Conservation (phyloP, 1,140 invertebrate genomes). For the Temnothorax nylanderi region DNA sequence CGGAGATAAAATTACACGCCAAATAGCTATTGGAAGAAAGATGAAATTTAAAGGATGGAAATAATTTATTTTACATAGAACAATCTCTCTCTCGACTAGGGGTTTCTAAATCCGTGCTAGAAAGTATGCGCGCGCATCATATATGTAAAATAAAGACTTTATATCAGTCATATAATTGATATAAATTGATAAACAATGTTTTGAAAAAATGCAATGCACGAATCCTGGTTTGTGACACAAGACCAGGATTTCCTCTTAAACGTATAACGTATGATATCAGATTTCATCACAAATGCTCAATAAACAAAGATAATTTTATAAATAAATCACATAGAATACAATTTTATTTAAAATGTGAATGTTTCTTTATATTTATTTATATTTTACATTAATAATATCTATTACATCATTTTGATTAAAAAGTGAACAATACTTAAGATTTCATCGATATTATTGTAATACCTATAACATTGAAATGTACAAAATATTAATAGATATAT, state of each 20-base stretch:
- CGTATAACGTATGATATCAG: neutral
- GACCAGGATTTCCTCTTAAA: neutral
- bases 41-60: neutral
- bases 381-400: no score
- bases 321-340: no score
- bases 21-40: neutral
- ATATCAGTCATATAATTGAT: neutral
- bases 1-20: neutral
- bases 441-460: no score
- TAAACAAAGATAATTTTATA: neutral
- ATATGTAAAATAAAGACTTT: neutral
- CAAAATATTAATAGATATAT: no score
- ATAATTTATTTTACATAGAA: slow-evolving; percentile 1
- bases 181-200: neutral
- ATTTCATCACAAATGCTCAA: no score
- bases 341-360: no score
- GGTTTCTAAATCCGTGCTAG: no score
- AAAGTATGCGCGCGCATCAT: neutral
- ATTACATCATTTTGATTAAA: no score
- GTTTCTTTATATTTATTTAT: no score
- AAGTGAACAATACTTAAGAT: no score
- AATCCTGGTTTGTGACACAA: neutral
- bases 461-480: no score
- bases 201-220: neutral
- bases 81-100: no score